Percentiles rank a stretch among this genome's conserved stretches.
Conservation (phyloP, 2,888 invertebrate species). For the Stenolophus ochropezus region DNA sequence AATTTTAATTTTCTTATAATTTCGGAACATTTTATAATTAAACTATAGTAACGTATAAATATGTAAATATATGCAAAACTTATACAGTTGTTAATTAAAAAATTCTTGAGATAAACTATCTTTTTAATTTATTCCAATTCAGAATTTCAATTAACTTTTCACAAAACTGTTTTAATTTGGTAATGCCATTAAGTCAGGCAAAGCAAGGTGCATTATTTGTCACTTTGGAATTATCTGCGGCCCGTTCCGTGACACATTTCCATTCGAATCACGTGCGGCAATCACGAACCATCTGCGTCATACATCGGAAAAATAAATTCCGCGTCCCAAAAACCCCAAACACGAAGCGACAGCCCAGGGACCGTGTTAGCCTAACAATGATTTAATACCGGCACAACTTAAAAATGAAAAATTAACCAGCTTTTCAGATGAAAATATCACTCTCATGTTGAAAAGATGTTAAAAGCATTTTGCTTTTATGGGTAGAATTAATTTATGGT, state of each 20-base stretch:
- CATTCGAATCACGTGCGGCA: slow-evolving; percentile 5
- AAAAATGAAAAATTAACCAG: too few species aligned
- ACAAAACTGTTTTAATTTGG: not conserved
- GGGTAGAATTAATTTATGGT: too few species aligned
- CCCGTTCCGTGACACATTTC: slow-evolving; percentile 7
- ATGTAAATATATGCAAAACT: slow-evolving; percentile 35
- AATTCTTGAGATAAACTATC: slow-evolving; percentile 27
- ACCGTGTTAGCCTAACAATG: not conserved
- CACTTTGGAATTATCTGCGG: slow-evolving; percentile 13
- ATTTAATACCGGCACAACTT: not conserved
- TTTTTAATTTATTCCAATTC: slow-evolving; percentile 5
- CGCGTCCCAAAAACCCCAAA: not conserved
- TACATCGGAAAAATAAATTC: slow-evolving; percentile 23
- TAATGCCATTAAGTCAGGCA: not conserved
- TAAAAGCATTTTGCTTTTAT: too few species aligned
- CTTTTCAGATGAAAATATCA: too few species aligned
- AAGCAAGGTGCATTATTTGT: slow-evolving; percentile 15
- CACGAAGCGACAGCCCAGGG: not conserved
- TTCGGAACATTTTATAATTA: not conserved
- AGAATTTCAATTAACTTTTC: slow-evolving; percentile 1
- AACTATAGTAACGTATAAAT: not conserved
- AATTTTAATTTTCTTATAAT: not conserved
- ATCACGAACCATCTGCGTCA: slow-evolving; percentile 13
- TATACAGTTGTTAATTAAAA: slow-evolving; percentile 20
- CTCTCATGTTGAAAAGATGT: too few species aligned